Evolutionary conservation across 2,888 invertebrate species (phyloP), one percentile per base, ranked within the genome.

Genomic region (Ophraella communa): DNA sequence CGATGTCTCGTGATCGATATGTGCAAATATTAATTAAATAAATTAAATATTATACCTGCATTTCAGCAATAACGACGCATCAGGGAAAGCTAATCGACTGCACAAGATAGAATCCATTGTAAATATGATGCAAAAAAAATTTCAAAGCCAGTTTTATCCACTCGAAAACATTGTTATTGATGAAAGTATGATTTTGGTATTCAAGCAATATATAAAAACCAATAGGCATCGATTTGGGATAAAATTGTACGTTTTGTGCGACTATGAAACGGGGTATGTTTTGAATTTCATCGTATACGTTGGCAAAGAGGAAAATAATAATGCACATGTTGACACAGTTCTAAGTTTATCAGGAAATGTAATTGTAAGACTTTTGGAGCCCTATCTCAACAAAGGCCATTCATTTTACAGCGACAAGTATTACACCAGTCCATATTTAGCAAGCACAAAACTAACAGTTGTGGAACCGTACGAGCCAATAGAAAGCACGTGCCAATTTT

Each of bases 401-500:
- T 27, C 51, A 4, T 27, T 63, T 23, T 63, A 45, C 23, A 51
- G 35, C 10, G 61, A 66, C 39, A 64, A 65, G 30, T 66, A 18
- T 24, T 67, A 67, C 30, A 65, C 27, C 14, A 62, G 62, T 35
- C 65, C 65, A 24, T n/a, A n/a, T n/a, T n/a, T n/a, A n/a, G n/a
- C n/a, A n/a, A n/a, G 5, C 14, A 57, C 23, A 67, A 62, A 17
- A 70, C 68, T 11, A 64, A 67, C 51, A 62, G 64, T 11, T 68
- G 64, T 54, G 66, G 66, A 27, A 64, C 65, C 39, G 61, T 68
- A 8, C 35, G 62, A 14, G 21, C 30, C 59, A 68, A 68, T 49
- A 30, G 67, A 39, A 56, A 64, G 14, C 57, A 62, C n/a, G 65
- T 70, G 68, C 69, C 69, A 11, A 49, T 27, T 14, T 44, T 68